Percentiles rank a stretch among this genome's conserved stretches.
Conservation (phyloP, 2,888 invertebrate genomes). For the Galeruca laticollis region DNA sequence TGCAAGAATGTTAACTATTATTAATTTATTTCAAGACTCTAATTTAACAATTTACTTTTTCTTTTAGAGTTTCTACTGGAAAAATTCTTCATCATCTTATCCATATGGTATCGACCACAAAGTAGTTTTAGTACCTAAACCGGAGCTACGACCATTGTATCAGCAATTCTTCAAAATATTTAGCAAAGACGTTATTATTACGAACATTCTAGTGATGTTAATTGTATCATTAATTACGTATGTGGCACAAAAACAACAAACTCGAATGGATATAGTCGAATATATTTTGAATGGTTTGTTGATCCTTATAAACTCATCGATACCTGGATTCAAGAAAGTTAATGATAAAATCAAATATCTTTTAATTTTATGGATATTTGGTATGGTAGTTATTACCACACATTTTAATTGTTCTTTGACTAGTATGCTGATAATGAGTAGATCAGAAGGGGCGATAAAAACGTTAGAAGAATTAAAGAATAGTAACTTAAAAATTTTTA, state of each 20-base stretch:
- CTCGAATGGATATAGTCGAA: background rate
- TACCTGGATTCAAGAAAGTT: conserved; percentile 10
- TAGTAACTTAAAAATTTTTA: conserved; percentile 20
- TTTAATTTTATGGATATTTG: conserved; percentile 27
- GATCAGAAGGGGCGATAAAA: conserved; percentile 7
- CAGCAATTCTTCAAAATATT: conserved; percentile 30
- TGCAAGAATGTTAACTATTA: too few relatives aligned
- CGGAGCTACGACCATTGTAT: conserved; percentile 23
- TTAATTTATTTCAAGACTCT: too few relatives aligned
- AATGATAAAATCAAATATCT: conserved; percentile 19
- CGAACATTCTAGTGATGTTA: conserved; percentile 1
- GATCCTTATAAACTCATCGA: background rate
- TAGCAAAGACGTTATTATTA: background rate
- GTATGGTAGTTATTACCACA: conserved; percentile 8
- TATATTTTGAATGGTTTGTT: conserved; percentile 10
- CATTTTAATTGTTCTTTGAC: conserved; percentile 22
- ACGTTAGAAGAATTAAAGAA: conserved; percentile 17
- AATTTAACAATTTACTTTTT: background rate
- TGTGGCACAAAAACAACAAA: background rate
- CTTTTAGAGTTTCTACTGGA: conserved; percentile 16
- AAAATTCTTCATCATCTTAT: conserved; percentile 30
- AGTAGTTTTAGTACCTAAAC: conserved; percentile 33
- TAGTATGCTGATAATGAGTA: conserved; percentile 17
- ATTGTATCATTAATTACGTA: conserved; percentile 1
- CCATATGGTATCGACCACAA: conserved; percentile 28